These are phyloP conservation scores for Chaetodon trifascialis DNA, from an alignment of 2,113 vertebrate species.

Conservation along the genomic window DNA sequence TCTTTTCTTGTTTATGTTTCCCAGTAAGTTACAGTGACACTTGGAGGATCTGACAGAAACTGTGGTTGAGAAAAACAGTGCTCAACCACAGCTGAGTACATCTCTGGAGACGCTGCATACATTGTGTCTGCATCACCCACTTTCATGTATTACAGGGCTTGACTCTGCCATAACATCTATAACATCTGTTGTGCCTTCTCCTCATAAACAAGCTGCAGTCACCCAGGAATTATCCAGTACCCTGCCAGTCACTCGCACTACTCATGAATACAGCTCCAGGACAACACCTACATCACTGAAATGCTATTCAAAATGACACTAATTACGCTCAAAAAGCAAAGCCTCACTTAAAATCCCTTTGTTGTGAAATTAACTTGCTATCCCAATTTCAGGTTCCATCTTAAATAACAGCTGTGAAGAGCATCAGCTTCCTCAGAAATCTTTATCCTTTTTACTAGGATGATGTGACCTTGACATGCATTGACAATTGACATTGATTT, in stretches of 20 bases:
- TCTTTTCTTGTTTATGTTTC: no score
- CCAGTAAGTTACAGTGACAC: no score
- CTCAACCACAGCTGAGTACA: no score
- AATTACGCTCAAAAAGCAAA: background rate
- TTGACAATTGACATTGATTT: slow-evolving; percentile 83
- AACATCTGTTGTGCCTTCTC: background rate
- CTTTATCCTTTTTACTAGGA: slow-evolving; percentile 60
- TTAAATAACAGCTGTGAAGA: slow-evolving; percentile 27
- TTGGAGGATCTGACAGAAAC: no score
- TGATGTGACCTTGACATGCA: slow-evolving; percentile 77
- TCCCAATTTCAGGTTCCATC: slow-evolving; percentile 7
- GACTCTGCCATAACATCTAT: background rate
- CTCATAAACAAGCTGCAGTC: background rate
- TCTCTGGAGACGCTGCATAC: no score
- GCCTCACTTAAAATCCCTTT: background rate
- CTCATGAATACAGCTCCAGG: background rate
- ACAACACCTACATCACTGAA: background rate
- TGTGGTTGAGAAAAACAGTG: no score
- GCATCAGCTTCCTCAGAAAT: slow-evolving; percentile 48
- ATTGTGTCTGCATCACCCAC: background rate
- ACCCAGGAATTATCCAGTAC: background rate
- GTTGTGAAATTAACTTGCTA: background rate
- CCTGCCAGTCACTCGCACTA: background rate
- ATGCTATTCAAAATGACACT: background rate
- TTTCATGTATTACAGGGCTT: background rate